These are phyloP conservation scores for Holocentrus rufus DNA, from an alignment of 2,797 vertebrate genomes.

Conservation along the genomic window DNA sequence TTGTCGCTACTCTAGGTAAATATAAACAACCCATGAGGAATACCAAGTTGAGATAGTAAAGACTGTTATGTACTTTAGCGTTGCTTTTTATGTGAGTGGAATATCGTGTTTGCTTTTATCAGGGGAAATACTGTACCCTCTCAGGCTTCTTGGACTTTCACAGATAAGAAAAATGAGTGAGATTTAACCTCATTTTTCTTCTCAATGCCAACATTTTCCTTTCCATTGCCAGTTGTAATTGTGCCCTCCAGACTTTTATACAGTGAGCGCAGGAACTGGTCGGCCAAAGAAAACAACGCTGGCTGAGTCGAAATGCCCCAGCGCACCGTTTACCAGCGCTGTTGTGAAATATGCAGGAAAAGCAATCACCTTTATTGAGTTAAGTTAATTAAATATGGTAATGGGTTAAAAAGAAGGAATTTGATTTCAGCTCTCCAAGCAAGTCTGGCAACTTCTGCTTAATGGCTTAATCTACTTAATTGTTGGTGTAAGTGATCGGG, in stretches of 20 bases:
- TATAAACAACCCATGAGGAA: conserved; percentile 38
- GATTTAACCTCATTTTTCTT: conserved; percentile 78
- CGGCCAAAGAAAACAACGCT: conserved; percentile 61
- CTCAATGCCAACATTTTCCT: conserved; percentile 75
- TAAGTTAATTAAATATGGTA: conserved; percentile 65
- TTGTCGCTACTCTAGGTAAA: not conserved
- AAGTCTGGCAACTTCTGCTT: conserved; percentile 21
- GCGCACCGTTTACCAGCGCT: conserved; percentile 42
- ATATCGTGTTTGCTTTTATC: conserved; percentile 62
- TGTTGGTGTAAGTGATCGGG: conserved; percentile 36
- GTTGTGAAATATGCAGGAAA: conserved; percentile 42
- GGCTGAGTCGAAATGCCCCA: conserved; percentile 52
- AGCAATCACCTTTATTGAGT: conserved; percentile 60
- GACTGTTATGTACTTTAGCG: conserved; percentile 34
- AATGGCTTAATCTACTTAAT: conserved; percentile 46
- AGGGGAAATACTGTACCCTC: conserved; percentile 65
- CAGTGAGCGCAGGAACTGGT: conserved; percentile 59
- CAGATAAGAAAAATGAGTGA: conserved; percentile 74
- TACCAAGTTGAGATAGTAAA: conserved; percentile 39
- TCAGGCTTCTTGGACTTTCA: conserved; percentile 61
- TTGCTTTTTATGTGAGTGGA: conserved; percentile 60
- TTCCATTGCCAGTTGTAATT: conserved; percentile 73
- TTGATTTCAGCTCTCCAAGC: conserved; percentile 31
- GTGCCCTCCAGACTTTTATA: conserved; percentile 74
- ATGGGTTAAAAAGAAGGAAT: conserved; percentile 19